phyloP scores from a whole-genome alignment of 2,888 invertebrate genomes.

The Andrena flavipes region DNA sequence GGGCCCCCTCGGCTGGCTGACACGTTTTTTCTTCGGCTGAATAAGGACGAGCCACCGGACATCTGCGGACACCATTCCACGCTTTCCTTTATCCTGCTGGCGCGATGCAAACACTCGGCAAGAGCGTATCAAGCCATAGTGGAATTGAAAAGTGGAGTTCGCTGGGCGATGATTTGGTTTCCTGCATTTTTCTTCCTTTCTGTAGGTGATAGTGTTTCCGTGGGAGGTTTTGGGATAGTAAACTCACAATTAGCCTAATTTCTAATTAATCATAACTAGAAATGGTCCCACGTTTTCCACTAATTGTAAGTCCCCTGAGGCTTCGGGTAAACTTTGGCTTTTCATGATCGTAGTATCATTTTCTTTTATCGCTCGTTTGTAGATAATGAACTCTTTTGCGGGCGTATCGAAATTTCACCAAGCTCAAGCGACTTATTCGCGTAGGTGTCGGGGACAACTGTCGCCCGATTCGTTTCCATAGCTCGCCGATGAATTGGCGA shows the following conservation, averaged over 20 bases:
- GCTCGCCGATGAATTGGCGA: constrained; percentile 24
- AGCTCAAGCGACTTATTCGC: background rate
- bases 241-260: background rate
- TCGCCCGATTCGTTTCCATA: constrained; percentile 6
- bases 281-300: no score
- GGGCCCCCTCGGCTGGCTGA: constrained; percentile 23
- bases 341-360: no score
- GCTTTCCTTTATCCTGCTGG: background rate
- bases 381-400: background rate
- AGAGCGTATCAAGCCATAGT: background rate
- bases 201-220: background rate
- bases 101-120: background rate
- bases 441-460: constrained; percentile 17
- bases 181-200: background rate
- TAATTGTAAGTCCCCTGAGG: no score
- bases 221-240: background rate
- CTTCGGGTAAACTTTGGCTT: no score
- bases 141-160: background rate
- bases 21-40: constrained; percentile 32
- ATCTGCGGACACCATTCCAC: background rate
- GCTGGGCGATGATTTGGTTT: background rate
- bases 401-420: background rate
- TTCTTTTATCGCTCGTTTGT: no score
- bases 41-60: constrained; percentile 46
- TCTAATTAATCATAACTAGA: no score